These are phyloP conservation scores for Priocnemis perturbator DNA, from an alignment of 2,888 invertebrate genomes.

Conservation along the genomic window DNA sequence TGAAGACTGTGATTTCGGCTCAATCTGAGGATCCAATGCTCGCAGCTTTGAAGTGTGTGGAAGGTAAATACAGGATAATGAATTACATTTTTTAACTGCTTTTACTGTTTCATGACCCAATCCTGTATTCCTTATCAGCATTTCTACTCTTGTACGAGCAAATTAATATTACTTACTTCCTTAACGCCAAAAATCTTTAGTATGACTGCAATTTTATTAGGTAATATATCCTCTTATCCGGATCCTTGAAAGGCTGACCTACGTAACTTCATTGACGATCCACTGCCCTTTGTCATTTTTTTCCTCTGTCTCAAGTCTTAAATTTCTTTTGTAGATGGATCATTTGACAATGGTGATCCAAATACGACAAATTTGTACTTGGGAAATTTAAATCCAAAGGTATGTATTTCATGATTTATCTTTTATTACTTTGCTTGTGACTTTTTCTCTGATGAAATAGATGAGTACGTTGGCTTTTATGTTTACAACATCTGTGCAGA, in stretches of 20 bases:
- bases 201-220: slow-evolving; percentile 39
- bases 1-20: slow-evolving; percentile 76
- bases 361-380: slow-evolving; percentile 98
- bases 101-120: too few relatives aligned
- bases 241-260: slow-evolving; percentile 63
- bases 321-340: slow-evolving; percentile 79
- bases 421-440: background rate
- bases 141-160: too few relatives aligned
- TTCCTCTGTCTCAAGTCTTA: slow-evolving; percentile 22
- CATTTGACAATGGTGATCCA: slow-evolving; percentile 96
- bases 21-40: slow-evolving; percentile 71
- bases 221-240: slow-evolving; percentile 50
- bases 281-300: slow-evolving; percentile 37
- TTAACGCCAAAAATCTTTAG: slow-evolving; percentile 1
- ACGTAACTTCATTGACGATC: slow-evolving; percentile 64
- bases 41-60: slow-evolving; percentile 71
- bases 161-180: too few relatives aligned
- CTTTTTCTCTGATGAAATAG: slow-evolving; percentile 5
- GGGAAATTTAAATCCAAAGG: slow-evolving; percentile 97
- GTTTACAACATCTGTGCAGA: slow-evolving; percentile 76
- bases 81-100: too few relatives aligned
- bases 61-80: slow-evolving; percentile 60
- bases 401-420: slow-evolving; percentile 70
- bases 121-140: too few relatives aligned
- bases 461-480: slow-evolving; percentile 2